Percentiles rank a stretch among this genome's conserved stretches.
Evolutionary conservation across 1,140 invertebrate species (phyloP).

Genomic region (Heliconius himera): DNA sequence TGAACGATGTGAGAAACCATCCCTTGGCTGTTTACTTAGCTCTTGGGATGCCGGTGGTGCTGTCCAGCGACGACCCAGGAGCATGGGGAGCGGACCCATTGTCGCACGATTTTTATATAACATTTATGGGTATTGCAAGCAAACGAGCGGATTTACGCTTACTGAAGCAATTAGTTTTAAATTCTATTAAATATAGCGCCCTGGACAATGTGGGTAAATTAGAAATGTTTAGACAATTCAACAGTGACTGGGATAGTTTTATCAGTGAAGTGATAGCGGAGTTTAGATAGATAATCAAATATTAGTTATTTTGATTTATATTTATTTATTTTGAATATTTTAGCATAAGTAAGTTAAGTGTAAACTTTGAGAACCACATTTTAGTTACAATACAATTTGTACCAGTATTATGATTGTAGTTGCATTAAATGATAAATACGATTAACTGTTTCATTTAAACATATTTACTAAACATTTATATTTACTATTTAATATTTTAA

Average conservation of each 20-base stretch:
- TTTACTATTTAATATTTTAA: no score
- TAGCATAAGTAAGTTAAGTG: not conserved
- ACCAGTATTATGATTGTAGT: conserved; percentile 4
- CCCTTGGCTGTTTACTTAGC: conserved; percentile 87
- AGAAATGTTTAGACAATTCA: conserved; percentile 48
- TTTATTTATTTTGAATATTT: conserved; percentile 1
- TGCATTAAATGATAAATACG: not conserved
- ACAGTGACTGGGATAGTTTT: conserved; percentile 58
- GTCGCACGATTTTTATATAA: conserved; percentile 92
- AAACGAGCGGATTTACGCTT: conserved; percentile 86
- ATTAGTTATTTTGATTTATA: not conserved
- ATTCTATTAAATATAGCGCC: conserved; percentile 87
- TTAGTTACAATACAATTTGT: not conserved
- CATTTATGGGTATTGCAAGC: conserved; percentile 90
- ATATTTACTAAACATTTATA: not conserved
- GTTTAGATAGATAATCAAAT: conserved; percentile 23
- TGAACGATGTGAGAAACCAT: conserved; percentile 91
- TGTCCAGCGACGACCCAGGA: conserved; percentile 90
- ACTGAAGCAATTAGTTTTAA: conserved; percentile 91
- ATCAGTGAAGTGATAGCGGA: conserved; percentile 50
- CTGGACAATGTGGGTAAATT: conserved; percentile 58
- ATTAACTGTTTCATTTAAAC: not conserved
- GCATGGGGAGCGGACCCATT: conserved; percentile 88
- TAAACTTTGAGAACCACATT: not conserved
- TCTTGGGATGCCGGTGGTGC: conserved; percentile 83